Percentiles rank a stretch among this genome's conserved stretches.
phyloP scores from a whole-genome alignment of 2,113 vertebrate species.

The Steatornis caripensis region DNA sequence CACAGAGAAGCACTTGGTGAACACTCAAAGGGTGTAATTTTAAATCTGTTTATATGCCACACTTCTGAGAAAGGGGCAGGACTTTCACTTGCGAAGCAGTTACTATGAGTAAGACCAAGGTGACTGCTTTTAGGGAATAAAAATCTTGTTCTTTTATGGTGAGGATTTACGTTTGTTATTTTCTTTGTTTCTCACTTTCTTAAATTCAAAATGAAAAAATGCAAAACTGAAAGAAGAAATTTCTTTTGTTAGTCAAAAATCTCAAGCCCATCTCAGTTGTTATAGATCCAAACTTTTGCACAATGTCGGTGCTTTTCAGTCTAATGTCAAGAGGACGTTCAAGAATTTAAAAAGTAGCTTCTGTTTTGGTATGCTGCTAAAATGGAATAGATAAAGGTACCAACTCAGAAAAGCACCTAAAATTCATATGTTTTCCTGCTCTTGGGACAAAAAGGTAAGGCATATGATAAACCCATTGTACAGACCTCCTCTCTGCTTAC shows the following conservation, averaged over 20 bases:
- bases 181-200: background rate
- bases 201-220: background rate
- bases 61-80: background rate
- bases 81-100: background rate
- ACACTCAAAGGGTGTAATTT: background rate
- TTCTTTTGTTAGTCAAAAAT: background rate
- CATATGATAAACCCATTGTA: background rate
- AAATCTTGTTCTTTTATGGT: background rate
- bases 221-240: background rate
- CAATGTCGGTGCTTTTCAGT: background rate
- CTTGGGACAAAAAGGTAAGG: background rate
- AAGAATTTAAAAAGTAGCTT: background rate
- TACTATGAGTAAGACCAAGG: background rate
- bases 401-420: background rate
- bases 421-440: background rate
- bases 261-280: background rate
- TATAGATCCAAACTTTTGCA: background rate
- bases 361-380: background rate
- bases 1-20: background rate
- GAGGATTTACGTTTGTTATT: background rate
- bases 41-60: background rate
- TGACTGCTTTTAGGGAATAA: background rate
- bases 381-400: background rate
- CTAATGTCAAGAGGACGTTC: background rate
- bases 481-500: conserved; percentile 55